These are phyloP conservation scores for Rambutsinella grinnellia DNA, from an alignment of 2,888 invertebrate genomes.

Conservation along the genomic window DNA sequence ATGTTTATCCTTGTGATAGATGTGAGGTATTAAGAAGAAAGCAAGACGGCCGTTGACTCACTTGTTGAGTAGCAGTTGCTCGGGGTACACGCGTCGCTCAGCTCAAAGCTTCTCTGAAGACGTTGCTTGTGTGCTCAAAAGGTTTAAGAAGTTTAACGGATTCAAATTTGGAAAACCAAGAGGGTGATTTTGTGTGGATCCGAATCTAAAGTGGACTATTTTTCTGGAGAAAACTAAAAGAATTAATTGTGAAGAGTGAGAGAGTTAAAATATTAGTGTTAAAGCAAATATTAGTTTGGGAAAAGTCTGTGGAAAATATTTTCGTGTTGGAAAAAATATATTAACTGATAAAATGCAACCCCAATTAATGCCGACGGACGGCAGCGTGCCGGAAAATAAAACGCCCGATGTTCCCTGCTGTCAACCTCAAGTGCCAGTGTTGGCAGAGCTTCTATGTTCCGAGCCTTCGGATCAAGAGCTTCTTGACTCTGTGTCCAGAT, in stretches of 20 bases:
- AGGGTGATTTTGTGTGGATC: no score
- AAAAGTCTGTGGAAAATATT: no score
- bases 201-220: no score
- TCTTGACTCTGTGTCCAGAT: slow-evolving; percentile 48
- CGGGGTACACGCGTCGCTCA: slow-evolving; percentile 22
- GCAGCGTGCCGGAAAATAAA: slow-evolving; percentile 50
- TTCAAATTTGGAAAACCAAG: not conserved
- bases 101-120: no score
- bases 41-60: slow-evolving; percentile 52
- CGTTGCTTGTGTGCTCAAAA: no score
- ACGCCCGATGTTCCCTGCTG: slow-evolving; percentile 64
- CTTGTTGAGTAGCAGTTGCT: slow-evolving; percentile 50
- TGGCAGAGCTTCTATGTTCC: slow-evolving; percentile 66
- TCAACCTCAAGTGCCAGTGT: slow-evolving; percentile 63
- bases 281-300: no score
- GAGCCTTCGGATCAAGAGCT: slow-evolving; percentile 61
- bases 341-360: slow-evolving; percentile 59
- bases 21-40: slow-evolving; percentile 25
- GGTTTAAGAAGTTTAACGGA: not conserved
- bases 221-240: no score
- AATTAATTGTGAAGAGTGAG: no score
- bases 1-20: not conserved
- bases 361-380: slow-evolving; percentile 55
- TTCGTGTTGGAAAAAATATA: no score
- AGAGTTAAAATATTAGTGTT: no score